These are phyloP conservation scores for Melinopterus prodromus DNA, from an alignment of 2,888 invertebrate species.

Conservation along the genomic window DNA sequence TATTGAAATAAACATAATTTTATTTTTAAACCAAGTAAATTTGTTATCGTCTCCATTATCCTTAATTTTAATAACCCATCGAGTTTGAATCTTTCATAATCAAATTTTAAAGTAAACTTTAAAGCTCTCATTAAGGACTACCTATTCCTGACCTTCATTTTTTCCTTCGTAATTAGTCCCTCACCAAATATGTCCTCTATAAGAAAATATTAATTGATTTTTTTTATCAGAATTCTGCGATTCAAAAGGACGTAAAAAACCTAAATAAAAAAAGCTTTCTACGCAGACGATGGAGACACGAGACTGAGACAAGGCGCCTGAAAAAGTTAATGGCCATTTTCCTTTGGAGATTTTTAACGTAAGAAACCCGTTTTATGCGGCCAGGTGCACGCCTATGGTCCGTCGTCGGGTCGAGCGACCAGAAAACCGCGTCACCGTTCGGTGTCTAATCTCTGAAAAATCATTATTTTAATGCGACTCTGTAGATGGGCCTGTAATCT, in stretches of 20 bases:
- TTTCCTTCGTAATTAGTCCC: too few relatives aligned
- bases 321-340: conserved; percentile 26
- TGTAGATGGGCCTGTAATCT: background rate
- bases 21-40: too few relatives aligned
- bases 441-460: background rate
- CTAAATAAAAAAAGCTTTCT: background rate
- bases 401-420: background rate
- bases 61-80: too few relatives aligned
- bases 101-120: too few relatives aligned
- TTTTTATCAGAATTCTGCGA: background rate
- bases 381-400: conserved; percentile 10
- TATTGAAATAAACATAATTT: too few relatives aligned
- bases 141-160: too few relatives aligned
- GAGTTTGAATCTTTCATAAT: too few relatives aligned
- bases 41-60: too few relatives aligned
- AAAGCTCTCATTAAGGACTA: too few relatives aligned
- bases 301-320: background rate
- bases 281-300: background rate
- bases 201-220: background rate
- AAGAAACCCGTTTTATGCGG: conserved; percentile 12
- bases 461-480: background rate
- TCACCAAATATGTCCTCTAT: background rate
- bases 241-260: background rate
- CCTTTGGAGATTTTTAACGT: conserved; percentile 23
- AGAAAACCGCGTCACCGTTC: background rate